Evolutionary conservation across 1,140 invertebrate species (phyloP), one percentile per base, ranked within the genome.

Genomic region (Drosophila bocki): DNA sequence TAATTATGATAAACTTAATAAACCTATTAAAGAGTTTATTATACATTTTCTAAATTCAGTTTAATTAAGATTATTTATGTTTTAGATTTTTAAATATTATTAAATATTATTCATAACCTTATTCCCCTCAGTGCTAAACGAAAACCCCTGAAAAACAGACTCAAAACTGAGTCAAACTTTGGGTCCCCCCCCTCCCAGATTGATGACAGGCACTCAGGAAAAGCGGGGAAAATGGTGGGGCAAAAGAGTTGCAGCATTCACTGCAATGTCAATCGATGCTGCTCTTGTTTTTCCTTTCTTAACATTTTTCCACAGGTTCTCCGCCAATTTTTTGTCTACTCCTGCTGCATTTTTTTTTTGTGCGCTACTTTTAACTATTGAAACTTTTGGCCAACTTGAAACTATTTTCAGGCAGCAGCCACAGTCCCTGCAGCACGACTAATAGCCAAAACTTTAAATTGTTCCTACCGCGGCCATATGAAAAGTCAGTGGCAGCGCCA

Each of bases 391-490:
- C 67, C 72, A 90, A 90, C 81, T 90, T 90, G 85, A 77, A 88
- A 90, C 85, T 81, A 88, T 84, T 88, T 83, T 81, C 82, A 65
- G 59, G 59, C 57, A 45, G 53, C 33, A 48, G 39, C 37, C 41
- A 19, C 37, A 29, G 26, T 26, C 54, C 80, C 54, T 41, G 22
- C 65, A 51, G 60, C 58, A 62, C 77, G 67, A 74, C 85, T 90
- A 90, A 90, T 90, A 90, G 85, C 72, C 81, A 85, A 90, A 88
- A 90, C 81, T 90, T 90, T 90, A 90, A 90, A 90, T 90, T 85
- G 86, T 85, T 90, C 64, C 75, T 74, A 75, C 70, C 64, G 83
- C 84, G 81, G 85, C 78, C 80, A 79, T 88, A 88, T 90, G 84
- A 87, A 87, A 84, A 87, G 83, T 87, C 84, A 88, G 77, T 77